phyloP scores from a whole-genome alignment of 35 echinoderm and acorn worm genomes.

The Eucidaris tribuloides region DNA sequence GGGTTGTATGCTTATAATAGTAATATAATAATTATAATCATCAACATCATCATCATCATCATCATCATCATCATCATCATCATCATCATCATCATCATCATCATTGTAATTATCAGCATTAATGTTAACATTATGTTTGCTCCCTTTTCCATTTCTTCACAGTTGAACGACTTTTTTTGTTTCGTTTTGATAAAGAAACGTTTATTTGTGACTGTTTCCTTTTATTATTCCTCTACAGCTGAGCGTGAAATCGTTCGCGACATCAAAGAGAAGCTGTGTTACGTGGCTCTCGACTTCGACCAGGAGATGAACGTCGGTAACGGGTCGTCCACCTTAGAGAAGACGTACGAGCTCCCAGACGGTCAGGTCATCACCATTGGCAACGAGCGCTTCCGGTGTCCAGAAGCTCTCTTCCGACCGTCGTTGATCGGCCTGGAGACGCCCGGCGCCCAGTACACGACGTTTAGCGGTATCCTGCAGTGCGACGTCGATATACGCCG shows the following conservation, averaged over 20 bases:
- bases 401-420: slow-evolving; percentile 42
- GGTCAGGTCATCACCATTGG: slow-evolving; percentile 88
- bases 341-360: slow-evolving; percentile 76
- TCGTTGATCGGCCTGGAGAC: slow-evolving; percentile 61
- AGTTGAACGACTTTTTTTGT: no score
- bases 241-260: slow-evolving; percentile 73
- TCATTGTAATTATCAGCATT: no score
- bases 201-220: not conserved
- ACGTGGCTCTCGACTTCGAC: slow-evolving; percentile 62
- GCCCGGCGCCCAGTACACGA: slow-evolving; percentile 61
- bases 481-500: slow-evolving; percentile 90
- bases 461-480: slow-evolving; percentile 77
- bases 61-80: no score
- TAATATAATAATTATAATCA: no score
- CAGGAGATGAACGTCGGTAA: slow-evolving; percentile 44
- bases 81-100: no score
- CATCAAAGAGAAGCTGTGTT: slow-evolving; percentile 71
- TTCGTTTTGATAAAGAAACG: no score
- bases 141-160: no score
- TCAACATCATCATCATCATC: no score
- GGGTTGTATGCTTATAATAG: no score
- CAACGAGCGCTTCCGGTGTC: slow-evolving; percentile 57
- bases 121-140: no score
- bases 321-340: slow-evolving; percentile 27
- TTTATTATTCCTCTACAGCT: slow-evolving; percentile 15